phyloP scores from a whole-genome alignment of 2,888 invertebrate genomes.

The Amphipoea lucens region DNA sequence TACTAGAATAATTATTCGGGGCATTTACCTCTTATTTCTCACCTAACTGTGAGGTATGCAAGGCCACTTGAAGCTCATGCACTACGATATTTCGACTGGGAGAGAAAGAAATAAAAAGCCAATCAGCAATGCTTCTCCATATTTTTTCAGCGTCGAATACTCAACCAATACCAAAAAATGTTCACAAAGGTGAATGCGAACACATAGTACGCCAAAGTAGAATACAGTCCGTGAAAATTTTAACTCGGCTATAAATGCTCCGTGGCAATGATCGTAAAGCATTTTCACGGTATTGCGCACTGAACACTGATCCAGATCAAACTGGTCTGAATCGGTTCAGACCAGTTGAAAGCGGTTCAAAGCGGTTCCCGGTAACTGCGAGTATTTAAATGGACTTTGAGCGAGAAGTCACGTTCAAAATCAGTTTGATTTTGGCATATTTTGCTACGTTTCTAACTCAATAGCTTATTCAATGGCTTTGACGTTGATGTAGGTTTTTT shows the following conservation, averaged over 20 bases:
- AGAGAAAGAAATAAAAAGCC: slow-evolving; percentile 4
- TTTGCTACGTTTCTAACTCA: slow-evolving; percentile 29
- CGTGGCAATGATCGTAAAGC: slow-evolving; percentile 83
- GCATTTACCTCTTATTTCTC: not conserved
- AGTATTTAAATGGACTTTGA: slow-evolving; percentile 64
- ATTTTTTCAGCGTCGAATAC: slow-evolving; percentile 17
- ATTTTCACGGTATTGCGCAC: slow-evolving; percentile 80
- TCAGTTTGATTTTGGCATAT: slow-evolving; percentile 59
- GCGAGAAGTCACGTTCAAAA: slow-evolving; percentile 54
- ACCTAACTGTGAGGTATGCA: not conserved
- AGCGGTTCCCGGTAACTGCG: slow-evolving; percentile 57
- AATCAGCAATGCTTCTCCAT: not conserved
- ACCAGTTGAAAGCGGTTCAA: slow-evolving; percentile 65
- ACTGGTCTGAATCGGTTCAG: slow-evolving; percentile 69
- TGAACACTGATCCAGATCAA: slow-evolving; percentile 75
- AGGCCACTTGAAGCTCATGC: slow-evolving; percentile 1
- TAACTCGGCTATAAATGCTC: slow-evolving; percentile 80
- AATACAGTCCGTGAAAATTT: slow-evolving; percentile 78
- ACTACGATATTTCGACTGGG: slow-evolving; percentile 4
- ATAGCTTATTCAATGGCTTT: slow-evolving; percentile 20
- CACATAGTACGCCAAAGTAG: slow-evolving; percentile 59
- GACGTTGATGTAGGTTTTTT: slow-evolving; percentile 16
- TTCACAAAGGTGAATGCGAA: slow-evolving; percentile 43
- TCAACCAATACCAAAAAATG: slow-evolving; percentile 25
- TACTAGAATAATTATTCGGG: not conserved